Percentiles rank a stretch among this genome's conserved stretches.
phyloP scores from a whole-genome alignment of 1,140 invertebrate species.

The Drosophila arizonae region DNA sequence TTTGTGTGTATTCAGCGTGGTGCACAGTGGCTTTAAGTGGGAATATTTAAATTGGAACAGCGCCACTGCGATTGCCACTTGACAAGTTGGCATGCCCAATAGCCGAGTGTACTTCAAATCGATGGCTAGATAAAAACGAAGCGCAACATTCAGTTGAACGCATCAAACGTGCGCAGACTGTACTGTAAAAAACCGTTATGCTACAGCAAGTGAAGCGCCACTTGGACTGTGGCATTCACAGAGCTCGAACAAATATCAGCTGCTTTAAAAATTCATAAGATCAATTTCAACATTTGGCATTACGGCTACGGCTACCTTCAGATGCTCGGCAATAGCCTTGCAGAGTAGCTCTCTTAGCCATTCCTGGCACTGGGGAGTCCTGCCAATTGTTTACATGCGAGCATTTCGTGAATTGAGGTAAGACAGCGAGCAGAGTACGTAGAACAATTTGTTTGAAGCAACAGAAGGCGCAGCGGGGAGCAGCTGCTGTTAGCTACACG shows the following conservation, averaged over 20 bases:
- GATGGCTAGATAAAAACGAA: neutral
- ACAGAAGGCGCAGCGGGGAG: neutral
- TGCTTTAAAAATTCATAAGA: slow-evolving; percentile 35
- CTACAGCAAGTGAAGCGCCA: neutral
- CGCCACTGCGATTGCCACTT: slow-evolving; percentile 15
- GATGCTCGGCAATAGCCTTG: slow-evolving; percentile 17
- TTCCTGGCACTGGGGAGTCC: slow-evolving; percentile 27
- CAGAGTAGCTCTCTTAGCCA: slow-evolving; percentile 17
- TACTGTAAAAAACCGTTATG: neutral
- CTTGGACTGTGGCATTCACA: neutral
- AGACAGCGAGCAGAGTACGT: slow-evolving; percentile 40
- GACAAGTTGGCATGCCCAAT: slow-evolving; percentile 9
- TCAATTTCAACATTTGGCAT: slow-evolving; percentile 12
- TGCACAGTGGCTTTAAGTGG: slow-evolving; percentile 7
- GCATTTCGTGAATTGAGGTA: slow-evolving; percentile 20
- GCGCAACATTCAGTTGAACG: neutral
- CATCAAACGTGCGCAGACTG: neutral
- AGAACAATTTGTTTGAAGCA: slow-evolving; percentile 26
- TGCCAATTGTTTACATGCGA: slow-evolving; percentile 69
- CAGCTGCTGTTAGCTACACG: slow-evolving; percentile 2
- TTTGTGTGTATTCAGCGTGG: slow-evolving; percentile 7
- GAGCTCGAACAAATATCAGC: slow-evolving; percentile 1
- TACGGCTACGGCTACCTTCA: slow-evolving; percentile 17
- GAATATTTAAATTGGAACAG: slow-evolving; percentile 10
- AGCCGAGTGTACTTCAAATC: slow-evolving; percentile 12